Percentiles rank a stretch among this genome's conserved stretches.
These are phyloP conservation scores for Propithecus coquereli DNA, from an alignment of 2,113 vertebrate genomes.

Conservation along the genomic window DNA sequence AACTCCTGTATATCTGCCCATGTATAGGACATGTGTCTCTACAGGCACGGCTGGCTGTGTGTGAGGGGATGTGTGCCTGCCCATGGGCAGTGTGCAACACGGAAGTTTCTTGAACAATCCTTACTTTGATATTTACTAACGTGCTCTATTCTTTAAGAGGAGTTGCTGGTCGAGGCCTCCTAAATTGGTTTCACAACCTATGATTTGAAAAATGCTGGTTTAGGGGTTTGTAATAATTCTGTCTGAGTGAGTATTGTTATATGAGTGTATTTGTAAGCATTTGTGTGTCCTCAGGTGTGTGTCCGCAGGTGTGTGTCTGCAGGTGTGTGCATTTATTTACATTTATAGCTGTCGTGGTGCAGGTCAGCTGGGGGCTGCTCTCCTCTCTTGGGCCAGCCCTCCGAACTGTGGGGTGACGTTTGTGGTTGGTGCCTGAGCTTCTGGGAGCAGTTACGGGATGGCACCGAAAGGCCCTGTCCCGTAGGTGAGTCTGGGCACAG, in stretches of 20 bases:
- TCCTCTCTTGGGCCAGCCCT: neutral
- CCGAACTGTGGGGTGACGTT: accelerated
- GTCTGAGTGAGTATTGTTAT: too few relatives aligned
- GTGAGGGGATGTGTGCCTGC: neutral
- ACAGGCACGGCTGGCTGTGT: neutral
- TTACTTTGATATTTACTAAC: neutral
- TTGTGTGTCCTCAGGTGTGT: neutral
- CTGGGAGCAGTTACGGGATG: accelerated
- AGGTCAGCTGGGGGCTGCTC: neutral
- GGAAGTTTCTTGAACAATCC: neutral
- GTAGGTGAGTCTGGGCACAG: neutral
- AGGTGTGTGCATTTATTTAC: neutral
- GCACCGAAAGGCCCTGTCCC: too few relatives aligned
- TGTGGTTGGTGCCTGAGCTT: neutral
- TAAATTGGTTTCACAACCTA: neutral
- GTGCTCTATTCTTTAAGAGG: neutral
- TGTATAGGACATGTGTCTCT: neutral
- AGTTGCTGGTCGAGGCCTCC: neutral
- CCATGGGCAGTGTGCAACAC: accelerated
- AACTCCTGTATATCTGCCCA: accelerated
- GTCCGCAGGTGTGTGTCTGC: neutral
- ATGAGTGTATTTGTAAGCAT: accelerated
- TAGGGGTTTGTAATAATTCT: neutral
- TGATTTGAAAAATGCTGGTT: neutral
- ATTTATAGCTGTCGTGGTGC: neutral